Percentiles rank a stretch among this genome's conserved stretches.
Evolutionary conservation across 2,797 vertebrate genomes (phyloP).

Genomic region (Hippoglossus hippoglossus): DNA sequence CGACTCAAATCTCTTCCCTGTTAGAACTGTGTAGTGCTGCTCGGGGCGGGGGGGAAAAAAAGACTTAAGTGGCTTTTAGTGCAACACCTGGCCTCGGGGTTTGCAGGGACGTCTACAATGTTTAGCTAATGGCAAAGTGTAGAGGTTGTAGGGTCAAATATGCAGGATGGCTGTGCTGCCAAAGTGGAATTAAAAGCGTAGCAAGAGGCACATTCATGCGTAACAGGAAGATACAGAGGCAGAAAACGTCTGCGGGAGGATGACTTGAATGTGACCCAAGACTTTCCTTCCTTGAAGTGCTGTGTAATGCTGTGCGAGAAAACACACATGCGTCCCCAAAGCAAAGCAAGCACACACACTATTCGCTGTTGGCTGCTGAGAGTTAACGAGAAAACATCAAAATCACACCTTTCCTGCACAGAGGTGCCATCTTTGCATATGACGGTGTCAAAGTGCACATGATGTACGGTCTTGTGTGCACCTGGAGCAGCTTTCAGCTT

Average conservation of each 20-base stretch:
- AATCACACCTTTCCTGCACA: background rate
- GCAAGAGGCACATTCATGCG: slow-evolving; percentile 14
- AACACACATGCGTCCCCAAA: background rate
- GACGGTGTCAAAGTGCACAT: too few relatives aligned
- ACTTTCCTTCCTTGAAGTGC: slow-evolving; percentile 12
- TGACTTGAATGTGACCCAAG: slow-evolving; percentile 18
- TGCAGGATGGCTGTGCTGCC: slow-evolving; percentile 26
- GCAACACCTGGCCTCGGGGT: slow-evolving; percentile 58
- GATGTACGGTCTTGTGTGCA: too few relatives aligned
- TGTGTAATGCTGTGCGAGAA: background rate
- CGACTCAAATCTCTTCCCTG: slow-evolving; percentile 54
- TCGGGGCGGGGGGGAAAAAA: slow-evolving; percentile 51
- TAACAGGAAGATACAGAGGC: slow-evolving; percentile 21
- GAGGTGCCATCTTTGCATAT: too few relatives aligned
- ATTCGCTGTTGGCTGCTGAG: background rate
- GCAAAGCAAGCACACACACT: background rate
- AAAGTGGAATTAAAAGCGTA: slow-evolving; percentile 28
- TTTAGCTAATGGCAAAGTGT: slow-evolving; percentile 63
- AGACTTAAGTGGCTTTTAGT: slow-evolving; percentile 51
- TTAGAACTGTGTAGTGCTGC: slow-evolving; percentile 46
- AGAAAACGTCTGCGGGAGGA: background rate
- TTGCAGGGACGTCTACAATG: slow-evolving; percentile 42
- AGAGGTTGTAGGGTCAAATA: slow-evolving; percentile 54
- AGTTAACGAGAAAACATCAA: background rate
- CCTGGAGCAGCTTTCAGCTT: too few relatives aligned